These are phyloP conservation scores for Ambastaia sidthimunki DNA, from an alignment of 2,797 vertebrate genomes.

Conservation along the genomic window DNA sequence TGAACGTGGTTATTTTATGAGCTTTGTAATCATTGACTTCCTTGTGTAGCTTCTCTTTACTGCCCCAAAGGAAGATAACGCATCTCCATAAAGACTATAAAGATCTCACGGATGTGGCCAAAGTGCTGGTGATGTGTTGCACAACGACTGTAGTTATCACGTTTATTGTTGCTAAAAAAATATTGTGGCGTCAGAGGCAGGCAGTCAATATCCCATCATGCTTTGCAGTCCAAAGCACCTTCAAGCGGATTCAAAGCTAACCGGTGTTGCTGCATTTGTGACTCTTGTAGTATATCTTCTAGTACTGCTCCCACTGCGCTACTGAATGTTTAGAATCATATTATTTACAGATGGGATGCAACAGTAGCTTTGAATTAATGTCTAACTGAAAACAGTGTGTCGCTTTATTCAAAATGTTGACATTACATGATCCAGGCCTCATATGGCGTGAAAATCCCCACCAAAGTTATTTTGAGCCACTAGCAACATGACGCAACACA, in stretches of 20 bases:
- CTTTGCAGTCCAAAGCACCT: not conserved
- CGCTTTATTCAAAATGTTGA: no score
- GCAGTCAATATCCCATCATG: constrained; percentile 24
- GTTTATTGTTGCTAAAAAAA: constrained; percentile 35
- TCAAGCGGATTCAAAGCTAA: not conserved
- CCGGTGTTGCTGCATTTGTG: not conserved
- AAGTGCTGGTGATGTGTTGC: constrained; percentile 31
- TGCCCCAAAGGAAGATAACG: constrained; percentile 48
- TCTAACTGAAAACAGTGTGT: no score
- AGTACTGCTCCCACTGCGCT: no score
- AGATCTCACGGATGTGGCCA: constrained; percentile 36
- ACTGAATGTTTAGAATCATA: no score
- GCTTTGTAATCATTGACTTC: constrained; percentile 34
- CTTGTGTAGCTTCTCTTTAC: constrained; percentile 37
- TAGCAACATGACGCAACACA: no score
- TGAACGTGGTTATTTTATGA: constrained; percentile 49
- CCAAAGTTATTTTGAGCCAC: no score
- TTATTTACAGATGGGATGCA: no score
- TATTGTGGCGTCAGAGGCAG: not conserved
- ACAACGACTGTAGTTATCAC: constrained; percentile 36
- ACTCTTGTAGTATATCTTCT: not conserved
- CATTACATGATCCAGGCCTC: no score
- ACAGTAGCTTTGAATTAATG: no score
- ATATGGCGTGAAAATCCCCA: no score
- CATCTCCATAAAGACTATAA: constrained; percentile 45